Base-by-base conservation (phyloP, 2,113 vertebrate genomes). In the Vidua macroura region DNA sequence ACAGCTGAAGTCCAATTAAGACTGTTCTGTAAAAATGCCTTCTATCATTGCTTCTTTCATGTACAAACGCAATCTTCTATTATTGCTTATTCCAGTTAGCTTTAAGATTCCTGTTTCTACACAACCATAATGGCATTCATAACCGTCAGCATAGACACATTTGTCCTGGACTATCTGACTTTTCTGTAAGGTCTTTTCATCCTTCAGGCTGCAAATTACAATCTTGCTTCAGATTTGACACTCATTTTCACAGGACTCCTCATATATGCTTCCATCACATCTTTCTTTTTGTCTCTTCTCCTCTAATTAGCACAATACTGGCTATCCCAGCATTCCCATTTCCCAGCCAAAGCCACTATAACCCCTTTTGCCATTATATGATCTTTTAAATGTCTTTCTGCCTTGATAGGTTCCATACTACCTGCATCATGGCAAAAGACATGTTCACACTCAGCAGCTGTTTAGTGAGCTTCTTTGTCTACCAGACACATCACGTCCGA, bases 171-270 rank as follows among this genome's bases (percentile, higher is more conserved):
- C 60, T 69, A 30, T 41, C 30, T 81, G 68, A 86, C 24, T 86
- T 83, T 81, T 91, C 56, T 80, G 15, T 63, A 78, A 67, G 39
- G 55, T 75, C 33, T 55, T 89, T 70, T 75, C 75, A 77, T 70
- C 33, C 64, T 88, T 86, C 41, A 81, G 43, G 44, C 52, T 91
- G 43, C 39, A 92, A 95, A 96, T 84, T 93, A 86, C 15, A 37
- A 6, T 77, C 41, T 62, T 53, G 59, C n/a, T 76, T 77, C 55
- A 69, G 49, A 56, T 67, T 25, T 91, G 69, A 66, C 39, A 67
- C 67, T 88, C 11, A 60, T 92, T 93, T 93, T 86, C 86, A 88
- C n/a, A 90, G 11, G 25, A 75, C 22, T 92, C 16, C 33, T 83
- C 24, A 69, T 33, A 52, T 35, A 60, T 30, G 16, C n/a, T 88